phyloP scores from a whole-genome alignment of 2,113 vertebrate genomes.

The Spermophilus dauricus region DNA sequence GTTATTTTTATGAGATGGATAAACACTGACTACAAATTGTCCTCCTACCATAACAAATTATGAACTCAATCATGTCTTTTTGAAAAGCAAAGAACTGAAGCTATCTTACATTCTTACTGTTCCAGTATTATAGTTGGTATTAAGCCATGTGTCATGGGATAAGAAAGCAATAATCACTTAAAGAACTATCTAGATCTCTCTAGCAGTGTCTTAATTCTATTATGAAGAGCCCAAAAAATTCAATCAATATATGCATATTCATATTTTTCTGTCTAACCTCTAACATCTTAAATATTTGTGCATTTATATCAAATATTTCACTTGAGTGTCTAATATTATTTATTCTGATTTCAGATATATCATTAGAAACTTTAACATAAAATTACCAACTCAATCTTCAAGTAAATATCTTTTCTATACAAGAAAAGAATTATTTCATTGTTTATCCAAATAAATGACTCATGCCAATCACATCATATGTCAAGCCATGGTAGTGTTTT shows the following conservation, averaged over 20 bases:
- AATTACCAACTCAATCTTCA: slow-evolving; percentile 56
- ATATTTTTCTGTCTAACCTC: not conserved
- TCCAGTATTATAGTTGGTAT: not conserved
- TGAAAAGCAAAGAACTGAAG: not conserved
- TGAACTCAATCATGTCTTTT: not conserved
- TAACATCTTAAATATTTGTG: slow-evolving; percentile 56
- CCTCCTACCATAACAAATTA: not conserved
- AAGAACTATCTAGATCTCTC: not conserved
- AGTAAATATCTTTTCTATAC: slow-evolving; percentile 42
- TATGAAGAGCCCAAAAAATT: not conserved
- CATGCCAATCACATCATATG: slow-evolving; percentile 9
- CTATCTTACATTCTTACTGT: not conserved
- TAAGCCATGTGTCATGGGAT: not conserved
- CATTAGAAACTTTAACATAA: slow-evolving; percentile 51
- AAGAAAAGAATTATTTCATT: slow-evolving; percentile 61
- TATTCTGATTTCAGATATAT: not conserved
- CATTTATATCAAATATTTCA: not conserved
- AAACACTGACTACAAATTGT: not conserved
- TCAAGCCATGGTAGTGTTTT: not conserved
- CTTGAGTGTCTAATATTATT: slow-evolving; percentile 28
- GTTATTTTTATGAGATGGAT: not conserved
- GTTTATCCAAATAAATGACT: slow-evolving; percentile 44
- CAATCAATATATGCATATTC: not conserved
- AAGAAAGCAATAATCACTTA: not conserved
- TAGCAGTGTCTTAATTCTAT: not conserved